Base-by-base conservation (phyloP, 1,140 invertebrate species). In the Aphaenogaster ashmeadi region DNA sequence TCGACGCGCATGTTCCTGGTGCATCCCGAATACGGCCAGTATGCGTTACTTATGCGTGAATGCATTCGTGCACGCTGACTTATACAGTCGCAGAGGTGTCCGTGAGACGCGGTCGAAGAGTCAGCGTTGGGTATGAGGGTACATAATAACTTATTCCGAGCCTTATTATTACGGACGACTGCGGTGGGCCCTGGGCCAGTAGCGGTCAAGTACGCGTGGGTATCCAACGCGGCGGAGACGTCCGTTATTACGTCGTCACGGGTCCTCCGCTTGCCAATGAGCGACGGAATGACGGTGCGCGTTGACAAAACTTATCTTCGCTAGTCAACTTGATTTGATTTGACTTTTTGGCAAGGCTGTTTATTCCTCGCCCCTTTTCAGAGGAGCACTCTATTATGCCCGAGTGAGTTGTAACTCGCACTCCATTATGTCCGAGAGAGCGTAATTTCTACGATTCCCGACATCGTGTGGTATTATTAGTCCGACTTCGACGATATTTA, bases 121-220 rank as follows among this genome's bases (percentile, higher is more conserved):
- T 92, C 89, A 91, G 86, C 84, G 84, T 93, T 90, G 77, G 87
- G 83, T 90, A 90, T 86, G 88, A 84, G 89, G 86, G 85, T 92
- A 91, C 90, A 93, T 94, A 94, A 94, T 94, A 94, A 94, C 92
- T 93, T 94, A 93, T 93, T 94, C 91, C 87, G 88, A 90, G 89
- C 64, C 92, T 94, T 94, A 93, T 94, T 94, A 94, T 94, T 94
- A 94, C 88, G 67, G 86, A 88, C 89, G 90, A 92, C 93, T 92
- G 87, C 87, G 93, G 92, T 92, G 91, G 93, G 78, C 86, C 56
- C 67, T 83, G 80, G 80, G 52, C 80, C 85, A 71, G 71, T 79
- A 86, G 75, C 83, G 58, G 83, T 66, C 74, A 79, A 86, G 72
- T 86, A 52, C 83, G 83, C 74, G 58, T 64, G 78, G 44, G 47